Evolutionary conservation across 2,888 invertebrate genomes (phyloP), one percentile per base, ranked within the genome.

Genomic region (Masnerella sp.): DNA sequence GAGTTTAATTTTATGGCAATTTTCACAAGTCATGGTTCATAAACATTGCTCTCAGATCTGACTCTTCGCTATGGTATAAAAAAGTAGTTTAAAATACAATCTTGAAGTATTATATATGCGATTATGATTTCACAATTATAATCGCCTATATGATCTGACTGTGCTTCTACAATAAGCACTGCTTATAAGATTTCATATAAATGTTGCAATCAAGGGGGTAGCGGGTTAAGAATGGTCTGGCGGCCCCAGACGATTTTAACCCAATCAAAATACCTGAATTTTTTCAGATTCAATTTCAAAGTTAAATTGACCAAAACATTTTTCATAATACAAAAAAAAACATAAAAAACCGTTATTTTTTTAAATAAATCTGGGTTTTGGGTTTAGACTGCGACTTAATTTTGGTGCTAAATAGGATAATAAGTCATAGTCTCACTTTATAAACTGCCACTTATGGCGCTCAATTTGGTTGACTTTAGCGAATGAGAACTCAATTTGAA

Each of bases 401-500:
- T 25, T 25, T 25, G 4, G 25, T 25, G 32, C 32, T 9, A 9
- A 32, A 32, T 32, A 32, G 32, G 2, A 32, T 32, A 9, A 9
- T 5, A 32, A 32, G 32, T n/a, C n/a, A n/a, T n/a, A 32, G 5
- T 32, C n/a, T n/a, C n/a, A 9, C 5, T 32, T n/a, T 32, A 9
- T n/a, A 5, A 32, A 5, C 5, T 32, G 32, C 5, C 7, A 5
- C n/a, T 2, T 8, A 5, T 5, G 2, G 2, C 2, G n/a, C 5
- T 5, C 32, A 32, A 9, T 32, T 32, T 32, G 32, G 8, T 32
- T 32, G 32, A 9, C n/a, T 32, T n/a, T 32, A 32, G 32, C 32
- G 32, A n/a, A 9, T n/a, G 32, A 32, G n/a, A 32, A 32, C 32
- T 32, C 32, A 32, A 32, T 32, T 32, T 32, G 32, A 32, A 32